Conservation (phyloP, 2,888 invertebrate genomes). For the Cephus spinipes region DNA sequence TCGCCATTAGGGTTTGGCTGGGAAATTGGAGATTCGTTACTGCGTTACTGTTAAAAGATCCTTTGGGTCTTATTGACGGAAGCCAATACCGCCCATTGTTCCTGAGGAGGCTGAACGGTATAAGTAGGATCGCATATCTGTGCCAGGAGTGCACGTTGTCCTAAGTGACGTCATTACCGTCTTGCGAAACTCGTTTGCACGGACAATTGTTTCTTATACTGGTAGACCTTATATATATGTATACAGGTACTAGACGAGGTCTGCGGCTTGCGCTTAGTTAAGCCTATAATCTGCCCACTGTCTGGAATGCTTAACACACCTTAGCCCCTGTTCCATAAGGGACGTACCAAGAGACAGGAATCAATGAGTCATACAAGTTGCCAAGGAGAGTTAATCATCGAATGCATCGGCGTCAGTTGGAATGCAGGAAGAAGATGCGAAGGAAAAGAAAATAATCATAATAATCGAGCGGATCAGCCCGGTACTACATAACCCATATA, state of each 20-base stretch:
- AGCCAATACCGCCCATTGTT: conserved; percentile 13
- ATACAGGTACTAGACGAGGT: not conserved
- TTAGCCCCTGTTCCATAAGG: conserved; percentile 27
- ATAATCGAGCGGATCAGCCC: not conserved
- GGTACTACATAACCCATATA: not conserved
- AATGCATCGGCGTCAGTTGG: not conserved
- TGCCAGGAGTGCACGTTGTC: conserved; percentile 53
- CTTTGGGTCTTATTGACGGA: conserved; percentile 23
- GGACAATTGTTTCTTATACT: conserved; percentile 33
- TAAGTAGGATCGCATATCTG: conserved; percentile 47
- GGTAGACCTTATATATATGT: not conserved
- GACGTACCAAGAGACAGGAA: conserved; percentile 32
- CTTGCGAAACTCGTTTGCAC: conserved; percentile 50
- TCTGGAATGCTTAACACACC: conserved; percentile 49
- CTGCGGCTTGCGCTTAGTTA: conserved; percentile 26
- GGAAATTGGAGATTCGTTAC: not conserved
- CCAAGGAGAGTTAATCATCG: conserved; percentile 44
- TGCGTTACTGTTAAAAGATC: not conserved
- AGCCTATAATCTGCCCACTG: conserved; percentile 45
- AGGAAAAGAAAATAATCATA: not conserved
- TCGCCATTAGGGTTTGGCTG: not conserved
- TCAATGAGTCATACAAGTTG: conserved; percentile 40
- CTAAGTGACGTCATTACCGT: conserved; percentile 51
- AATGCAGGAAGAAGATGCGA: not conserved
- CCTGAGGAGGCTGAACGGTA: not conserved